Percentiles rank a stretch among this genome's conserved stretches.
These are phyloP conservation scores for Drosophila chauvacae DNA, from an alignment of 1,140 invertebrate genomes.

Conservation along the genomic window DNA sequence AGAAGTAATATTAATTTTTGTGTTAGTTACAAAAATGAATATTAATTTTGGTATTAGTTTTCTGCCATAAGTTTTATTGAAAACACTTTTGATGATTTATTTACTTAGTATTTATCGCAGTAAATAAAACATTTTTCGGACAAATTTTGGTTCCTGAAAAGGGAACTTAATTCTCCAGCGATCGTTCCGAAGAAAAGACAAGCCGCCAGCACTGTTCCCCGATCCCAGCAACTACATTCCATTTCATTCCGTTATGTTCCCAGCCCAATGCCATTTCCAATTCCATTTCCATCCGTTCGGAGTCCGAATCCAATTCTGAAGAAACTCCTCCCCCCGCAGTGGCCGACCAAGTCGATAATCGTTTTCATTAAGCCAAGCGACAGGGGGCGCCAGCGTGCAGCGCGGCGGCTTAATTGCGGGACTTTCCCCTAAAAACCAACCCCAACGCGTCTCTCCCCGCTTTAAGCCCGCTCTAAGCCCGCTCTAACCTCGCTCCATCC, in stretches of 20 bases:
- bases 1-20: too few relatives aligned
- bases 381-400: constrained; percentile 47
- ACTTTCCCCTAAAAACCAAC: constrained; percentile 1
- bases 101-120: not conserved
- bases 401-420: constrained; percentile 70
- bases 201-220: not conserved
- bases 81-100: too few relatives aligned
- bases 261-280: not conserved
- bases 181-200: not conserved
- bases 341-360: constrained; percentile 63
- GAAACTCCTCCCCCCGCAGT: not conserved
- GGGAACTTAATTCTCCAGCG: not conserved
- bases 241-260: not conserved
- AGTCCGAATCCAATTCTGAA: constrained; percentile 4
- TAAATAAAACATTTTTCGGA: not conserved
- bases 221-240: not conserved
- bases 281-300: constrained; percentile 6
- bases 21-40: too few relatives aligned
- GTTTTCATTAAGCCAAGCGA: constrained; percentile 72
- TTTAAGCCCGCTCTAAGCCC: too few relatives aligned
- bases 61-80: too few relatives aligned
- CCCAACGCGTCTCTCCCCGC: not conserved
- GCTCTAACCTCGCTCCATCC: too few relatives aligned
- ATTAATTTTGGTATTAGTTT: too few relatives aligned
- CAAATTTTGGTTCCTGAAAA: not conserved